Percentiles rank a stretch among this genome's conserved stretches.
phyloP scores from a whole-genome alignment of 2,797 vertebrate genomes.

The Gila robusta region DNA sequence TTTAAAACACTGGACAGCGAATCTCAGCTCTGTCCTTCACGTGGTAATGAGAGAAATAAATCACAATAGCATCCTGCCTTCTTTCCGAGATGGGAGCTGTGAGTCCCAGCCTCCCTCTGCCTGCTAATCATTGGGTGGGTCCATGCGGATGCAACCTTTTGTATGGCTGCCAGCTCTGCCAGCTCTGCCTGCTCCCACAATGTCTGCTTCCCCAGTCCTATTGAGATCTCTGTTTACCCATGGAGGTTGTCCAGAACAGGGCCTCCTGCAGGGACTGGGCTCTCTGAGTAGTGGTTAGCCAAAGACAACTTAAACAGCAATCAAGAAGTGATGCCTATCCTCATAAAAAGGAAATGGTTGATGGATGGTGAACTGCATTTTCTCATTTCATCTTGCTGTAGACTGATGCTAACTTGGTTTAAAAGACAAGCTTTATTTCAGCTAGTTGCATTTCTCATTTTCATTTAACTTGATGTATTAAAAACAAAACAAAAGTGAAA shows the following conservation, averaged over 20 bases:
- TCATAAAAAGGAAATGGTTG: slow-evolving; percentile 2
- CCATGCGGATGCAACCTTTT: slow-evolving; percentile 52
- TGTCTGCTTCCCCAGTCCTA: slow-evolving; percentile 45
- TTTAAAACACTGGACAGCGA: slow-evolving; percentile 3
- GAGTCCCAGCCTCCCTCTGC: slow-evolving; percentile 40
- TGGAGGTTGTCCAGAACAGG: slow-evolving; percentile 32
- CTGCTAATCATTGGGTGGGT: slow-evolving; percentile 56
- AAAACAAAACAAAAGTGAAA: too few relatives aligned
- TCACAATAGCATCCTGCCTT: slow-evolving; percentile 40
- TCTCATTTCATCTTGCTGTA: background rate
- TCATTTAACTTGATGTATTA: background rate
- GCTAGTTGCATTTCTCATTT: background rate
- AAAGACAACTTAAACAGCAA: slow-evolving; percentile 48
- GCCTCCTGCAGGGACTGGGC: slow-evolving; percentile 20
- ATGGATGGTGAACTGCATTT: background rate
- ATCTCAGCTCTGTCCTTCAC: slow-evolving; percentile 49
- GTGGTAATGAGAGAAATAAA: slow-evolving; percentile 60
- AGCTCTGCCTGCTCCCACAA: slow-evolving; percentile 36
- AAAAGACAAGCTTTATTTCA: background rate
- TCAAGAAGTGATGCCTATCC: slow-evolving; percentile 15
- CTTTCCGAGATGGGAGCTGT: slow-evolving; percentile 26
- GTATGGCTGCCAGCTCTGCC: slow-evolving; percentile 55
- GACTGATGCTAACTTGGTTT: background rate
- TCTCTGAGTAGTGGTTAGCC: slow-evolving; percentile 31
- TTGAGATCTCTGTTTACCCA: slow-evolving; percentile 49